A percentile compares a stretch with the other conserved stretches of the same genome.
These are phyloP conservation scores for Blastobasis adustella DNA, from an alignment of 2,888 invertebrate genomes.

Conservation along the genomic window DNA sequence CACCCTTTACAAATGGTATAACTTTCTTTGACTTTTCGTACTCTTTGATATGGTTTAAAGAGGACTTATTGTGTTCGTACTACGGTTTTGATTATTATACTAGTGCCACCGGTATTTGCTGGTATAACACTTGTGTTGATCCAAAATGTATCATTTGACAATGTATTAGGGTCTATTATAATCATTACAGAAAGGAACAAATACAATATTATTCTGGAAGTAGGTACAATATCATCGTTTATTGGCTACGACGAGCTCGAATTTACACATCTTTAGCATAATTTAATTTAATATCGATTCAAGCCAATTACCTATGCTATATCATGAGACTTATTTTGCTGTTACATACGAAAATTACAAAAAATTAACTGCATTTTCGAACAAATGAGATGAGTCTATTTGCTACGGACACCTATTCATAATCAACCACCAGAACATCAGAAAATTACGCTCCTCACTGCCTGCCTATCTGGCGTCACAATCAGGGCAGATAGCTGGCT, in stretches of 20 bases:
- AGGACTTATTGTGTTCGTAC: slow-evolving; percentile 45
- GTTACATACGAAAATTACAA: no score
- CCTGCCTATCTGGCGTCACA: slow-evolving; percentile 15
- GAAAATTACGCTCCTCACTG: no score
- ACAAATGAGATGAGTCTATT: no score
- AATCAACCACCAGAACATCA: no score
- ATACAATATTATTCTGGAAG: not conserved
- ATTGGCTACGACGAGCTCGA: slow-evolving; percentile 6
- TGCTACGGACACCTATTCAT: no score
- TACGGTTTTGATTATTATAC: slow-evolving; percentile 39
- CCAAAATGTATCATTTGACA: not conserved
- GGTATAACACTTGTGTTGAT: slow-evolving; percentile 7
- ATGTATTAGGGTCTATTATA: no score
- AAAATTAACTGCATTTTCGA: no score
- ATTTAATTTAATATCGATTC: not conserved
- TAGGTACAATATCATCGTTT: slow-evolving; percentile 5
- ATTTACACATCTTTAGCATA: slow-evolving; percentile 10
- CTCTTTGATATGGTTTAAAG: slow-evolving; percentile 39
- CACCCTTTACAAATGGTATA: slow-evolving; percentile 8
- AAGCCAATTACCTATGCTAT: no score
- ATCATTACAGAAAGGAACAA: no score
- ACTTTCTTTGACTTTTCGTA: slow-evolving; percentile 15
- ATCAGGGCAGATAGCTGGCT: slow-evolving; percentile 25
- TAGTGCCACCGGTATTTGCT: slow-evolving; percentile 12
- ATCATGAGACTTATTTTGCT: no score